Conservation (phyloP, 1,140 invertebrate species). For the Ips typographus region DNA sequence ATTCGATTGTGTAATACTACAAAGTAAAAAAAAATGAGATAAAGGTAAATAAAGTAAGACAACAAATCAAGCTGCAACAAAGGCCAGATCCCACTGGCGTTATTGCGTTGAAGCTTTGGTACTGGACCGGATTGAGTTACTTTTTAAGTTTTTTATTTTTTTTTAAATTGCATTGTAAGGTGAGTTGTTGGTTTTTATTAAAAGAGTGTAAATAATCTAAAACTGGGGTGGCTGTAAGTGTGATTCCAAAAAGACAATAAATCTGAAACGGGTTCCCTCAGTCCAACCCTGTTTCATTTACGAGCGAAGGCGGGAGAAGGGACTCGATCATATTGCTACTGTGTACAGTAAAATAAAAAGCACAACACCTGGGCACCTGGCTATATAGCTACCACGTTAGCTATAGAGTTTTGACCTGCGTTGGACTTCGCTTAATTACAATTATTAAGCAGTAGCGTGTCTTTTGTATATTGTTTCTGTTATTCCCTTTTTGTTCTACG, state of each 20-base stretch:
- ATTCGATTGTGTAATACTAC: constrained; percentile 19
- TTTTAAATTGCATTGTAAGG: not conserved
- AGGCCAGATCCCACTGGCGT: constrained; percentile 15
- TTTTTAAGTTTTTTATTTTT: not conserved
- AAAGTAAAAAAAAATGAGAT: constrained; percentile 16
- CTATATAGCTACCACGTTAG: constrained; percentile 23
- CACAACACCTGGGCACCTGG: constrained; percentile 39
- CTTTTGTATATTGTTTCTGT: constrained; percentile 31
- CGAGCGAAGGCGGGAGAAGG: constrained; percentile 23
- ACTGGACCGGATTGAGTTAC: not conserved
- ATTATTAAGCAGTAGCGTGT: constrained; percentile 45
- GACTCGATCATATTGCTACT: constrained; percentile 35
- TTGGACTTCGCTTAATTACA: constrained; percentile 45
- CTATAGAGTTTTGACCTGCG: constrained; percentile 35
- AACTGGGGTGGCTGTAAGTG: no score
- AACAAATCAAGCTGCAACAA: constrained; percentile 20
- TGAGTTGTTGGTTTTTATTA: no score
- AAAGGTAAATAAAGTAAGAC: constrained; percentile 16
- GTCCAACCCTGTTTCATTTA: constrained; percentile 11
- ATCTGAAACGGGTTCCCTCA: not conserved
- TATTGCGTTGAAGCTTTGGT: constrained; percentile 8
- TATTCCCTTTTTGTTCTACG: constrained; percentile 8
- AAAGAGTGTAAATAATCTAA: no score
- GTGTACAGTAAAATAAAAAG: constrained; percentile 37
- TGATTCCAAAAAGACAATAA: no score